These are phyloP conservation scores for Anabas testudineus DNA, from an alignment of 2,797 vertebrate species.

Conservation along the genomic window DNA sequence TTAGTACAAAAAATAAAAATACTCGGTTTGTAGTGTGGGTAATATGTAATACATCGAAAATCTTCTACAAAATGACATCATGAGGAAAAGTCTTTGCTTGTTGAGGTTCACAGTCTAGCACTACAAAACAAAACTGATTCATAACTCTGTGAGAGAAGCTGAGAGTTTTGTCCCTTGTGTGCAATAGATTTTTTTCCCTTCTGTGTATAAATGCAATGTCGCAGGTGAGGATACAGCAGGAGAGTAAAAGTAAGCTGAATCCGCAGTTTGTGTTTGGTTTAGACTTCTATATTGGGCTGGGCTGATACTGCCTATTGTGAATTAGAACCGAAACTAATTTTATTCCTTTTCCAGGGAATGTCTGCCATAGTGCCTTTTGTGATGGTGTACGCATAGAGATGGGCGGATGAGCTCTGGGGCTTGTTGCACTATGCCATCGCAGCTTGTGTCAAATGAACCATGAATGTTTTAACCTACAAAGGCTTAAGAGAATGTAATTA, in stretches of 20 bases:
- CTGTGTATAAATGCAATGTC: slow-evolving; percentile 30
- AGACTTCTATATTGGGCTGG: slow-evolving; percentile 49
- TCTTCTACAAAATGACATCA: slow-evolving; percentile 29
- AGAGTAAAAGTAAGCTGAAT: slow-evolving; percentile 10
- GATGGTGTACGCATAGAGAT: neutral
- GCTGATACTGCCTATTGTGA: neutral
- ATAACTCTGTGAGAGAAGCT: slow-evolving; percentile 45
- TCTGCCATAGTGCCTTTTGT: neutral
- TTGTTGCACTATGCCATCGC: neutral
- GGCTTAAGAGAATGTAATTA: neutral
- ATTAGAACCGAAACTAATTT: neutral
- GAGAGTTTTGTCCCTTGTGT: slow-evolving; percentile 38
- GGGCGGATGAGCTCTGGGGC: neutral
- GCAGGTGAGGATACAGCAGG: slow-evolving; percentile 10
- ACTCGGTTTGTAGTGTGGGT: slow-evolving; percentile 65
- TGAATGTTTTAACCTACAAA: too few species aligned
- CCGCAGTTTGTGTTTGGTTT: neutral
- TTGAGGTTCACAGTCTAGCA: slow-evolving; percentile 51
- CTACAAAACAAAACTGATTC: slow-evolving; percentile 33
- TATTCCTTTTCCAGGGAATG: neutral
- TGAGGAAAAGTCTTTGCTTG: slow-evolving; percentile 42
- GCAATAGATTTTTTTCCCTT: slow-evolving; percentile 28
- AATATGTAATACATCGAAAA: slow-evolving; percentile 12
- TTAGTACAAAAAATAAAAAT: slow-evolving; percentile 70
- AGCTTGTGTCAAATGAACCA: neutral